phyloP scores from a whole-genome alignment of 2,888 invertebrate genomes.

The Tiliacea citrago region DNA sequence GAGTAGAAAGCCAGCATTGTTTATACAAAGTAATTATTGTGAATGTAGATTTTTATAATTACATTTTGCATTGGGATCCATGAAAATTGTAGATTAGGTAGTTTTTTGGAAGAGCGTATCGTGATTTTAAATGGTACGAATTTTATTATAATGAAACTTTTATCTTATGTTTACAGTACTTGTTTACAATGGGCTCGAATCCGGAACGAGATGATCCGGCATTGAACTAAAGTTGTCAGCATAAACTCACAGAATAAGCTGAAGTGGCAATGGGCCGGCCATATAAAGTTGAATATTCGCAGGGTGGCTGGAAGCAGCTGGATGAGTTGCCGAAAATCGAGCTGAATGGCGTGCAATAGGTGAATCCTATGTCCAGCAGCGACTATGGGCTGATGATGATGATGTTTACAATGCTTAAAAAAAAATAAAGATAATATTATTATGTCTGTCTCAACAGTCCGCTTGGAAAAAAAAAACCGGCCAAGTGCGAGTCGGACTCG shows the following conservation, averaged over 20 bases:
- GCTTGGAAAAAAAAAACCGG: not conserved
- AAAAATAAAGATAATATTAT: not conserved
- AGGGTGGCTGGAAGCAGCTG: no score
- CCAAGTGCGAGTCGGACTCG: no score
- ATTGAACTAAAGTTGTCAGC: no score
- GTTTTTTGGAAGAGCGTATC: not conserved
- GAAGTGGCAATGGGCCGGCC: no score
- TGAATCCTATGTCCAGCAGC: no score
- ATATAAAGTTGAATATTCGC: no score
- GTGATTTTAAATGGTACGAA: not conserved
- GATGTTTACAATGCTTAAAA: not conserved
- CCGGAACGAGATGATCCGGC: no score
- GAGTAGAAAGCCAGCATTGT: conserved; percentile 63
- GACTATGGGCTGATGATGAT: no score
- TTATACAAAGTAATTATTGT: conserved; percentile 56
- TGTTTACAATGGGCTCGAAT: not conserved
- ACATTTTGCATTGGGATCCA: not conserved
- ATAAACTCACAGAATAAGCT: no score
- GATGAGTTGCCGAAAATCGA: no score
- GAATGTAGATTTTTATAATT: conserved; percentile 36
- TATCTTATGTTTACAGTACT: not conserved
- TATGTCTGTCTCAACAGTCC: not conserved
- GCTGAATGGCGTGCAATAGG: no score
- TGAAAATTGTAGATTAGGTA: conserved; percentile 10
- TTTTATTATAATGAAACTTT: not conserved